Percentiles rank a stretch among this genome's conserved stretches.
These are phyloP conservation scores for Betta splendens DNA, from an alignment of 2,797 vertebrate species.

Conservation along the genomic window DNA sequence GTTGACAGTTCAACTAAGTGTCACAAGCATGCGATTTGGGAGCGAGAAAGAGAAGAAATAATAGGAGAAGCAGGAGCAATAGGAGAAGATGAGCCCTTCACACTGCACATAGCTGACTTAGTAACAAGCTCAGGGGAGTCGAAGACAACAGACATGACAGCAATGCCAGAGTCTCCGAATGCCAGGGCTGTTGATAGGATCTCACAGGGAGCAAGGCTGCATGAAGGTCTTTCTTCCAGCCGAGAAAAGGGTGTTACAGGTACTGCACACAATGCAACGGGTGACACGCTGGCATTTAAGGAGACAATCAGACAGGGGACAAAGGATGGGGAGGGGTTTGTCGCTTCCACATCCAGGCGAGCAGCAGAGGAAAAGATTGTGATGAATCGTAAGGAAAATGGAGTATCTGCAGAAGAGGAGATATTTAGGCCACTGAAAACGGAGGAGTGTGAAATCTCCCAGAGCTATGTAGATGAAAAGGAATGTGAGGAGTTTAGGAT, in stretches of 20 bases:
- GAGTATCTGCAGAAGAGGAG: slow-evolving; percentile 44
- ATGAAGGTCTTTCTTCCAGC: slow-evolving; percentile 61
- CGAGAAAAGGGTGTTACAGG: slow-evolving; percentile 67
- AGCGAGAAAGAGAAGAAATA: slow-evolving; percentile 44
- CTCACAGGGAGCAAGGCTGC: slow-evolving; percentile 64
- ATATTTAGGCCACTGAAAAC: slow-evolving; percentile 60
- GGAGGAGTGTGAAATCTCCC: slow-evolving; percentile 50
- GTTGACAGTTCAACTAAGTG: slow-evolving; percentile 52
- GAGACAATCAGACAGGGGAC: slow-evolving; percentile 68
- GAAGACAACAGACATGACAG: slow-evolving; percentile 64
- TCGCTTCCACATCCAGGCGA: slow-evolving; percentile 55
- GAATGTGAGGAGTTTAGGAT: slow-evolving; percentile 40
- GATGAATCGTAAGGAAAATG: slow-evolving; percentile 45
- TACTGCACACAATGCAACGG: slow-evolving; percentile 53
- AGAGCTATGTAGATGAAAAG: slow-evolving; percentile 55
- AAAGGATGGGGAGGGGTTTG: slow-evolving; percentile 53
- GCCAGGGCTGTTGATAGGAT: slow-evolving; percentile 67
- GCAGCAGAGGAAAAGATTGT: slow-evolving; percentile 43
- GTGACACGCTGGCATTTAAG: slow-evolving; percentile 79
- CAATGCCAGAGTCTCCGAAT: slow-evolving; percentile 63
- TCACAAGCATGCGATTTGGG: slow-evolving; percentile 40
- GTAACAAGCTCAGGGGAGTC: slow-evolving; percentile 73
- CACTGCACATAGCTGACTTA: slow-evolving; percentile 49
- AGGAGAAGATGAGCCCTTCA: slow-evolving; percentile 46
- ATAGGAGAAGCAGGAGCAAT: slow-evolving; percentile 46